A percentile compares a stretch with the other conserved stretches of the same genome.
phyloP scores from a whole-genome alignment of 2,888 invertebrate genomes.

The Acrobasis repandana region DNA sequence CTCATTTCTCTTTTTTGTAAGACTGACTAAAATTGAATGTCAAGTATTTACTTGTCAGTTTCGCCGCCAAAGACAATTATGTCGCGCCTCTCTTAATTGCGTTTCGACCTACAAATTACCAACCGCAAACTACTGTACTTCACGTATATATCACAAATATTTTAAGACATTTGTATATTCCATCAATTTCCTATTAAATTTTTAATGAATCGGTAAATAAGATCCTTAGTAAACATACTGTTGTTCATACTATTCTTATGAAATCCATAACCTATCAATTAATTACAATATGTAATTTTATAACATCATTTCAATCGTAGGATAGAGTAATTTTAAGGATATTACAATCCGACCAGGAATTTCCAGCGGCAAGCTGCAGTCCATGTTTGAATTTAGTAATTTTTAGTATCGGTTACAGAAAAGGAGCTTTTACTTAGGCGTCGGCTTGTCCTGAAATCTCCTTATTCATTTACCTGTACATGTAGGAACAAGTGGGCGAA shows the following conservation, averaged over 20 bases:
- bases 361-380: neutral
- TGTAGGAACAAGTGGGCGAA: no score
- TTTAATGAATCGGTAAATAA: conserved; percentile 29
- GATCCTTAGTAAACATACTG: neutral
- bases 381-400: neutral
- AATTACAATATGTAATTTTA: neutral
- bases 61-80: no score
- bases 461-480: no score
- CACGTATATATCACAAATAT: conserved; percentile 13
- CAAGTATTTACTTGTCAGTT: no score
- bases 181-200: conserved; percentile 1
- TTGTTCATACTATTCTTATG: conserved; percentile 1
- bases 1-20: no score
- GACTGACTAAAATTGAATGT: no score
- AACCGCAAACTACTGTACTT: neutral
- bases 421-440: no score
- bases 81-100: no score
- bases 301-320: neutral
- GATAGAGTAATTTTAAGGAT: neutral
- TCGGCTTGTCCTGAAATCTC: no score
- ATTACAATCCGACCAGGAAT: neutral
- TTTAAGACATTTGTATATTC: conserved; percentile 22
- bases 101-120: no score
- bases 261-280: neutral
- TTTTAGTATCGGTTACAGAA: neutral